Evolutionary conservation across 2,888 invertebrate genomes (phyloP).

Genomic region (Apantesis nais): DNA sequence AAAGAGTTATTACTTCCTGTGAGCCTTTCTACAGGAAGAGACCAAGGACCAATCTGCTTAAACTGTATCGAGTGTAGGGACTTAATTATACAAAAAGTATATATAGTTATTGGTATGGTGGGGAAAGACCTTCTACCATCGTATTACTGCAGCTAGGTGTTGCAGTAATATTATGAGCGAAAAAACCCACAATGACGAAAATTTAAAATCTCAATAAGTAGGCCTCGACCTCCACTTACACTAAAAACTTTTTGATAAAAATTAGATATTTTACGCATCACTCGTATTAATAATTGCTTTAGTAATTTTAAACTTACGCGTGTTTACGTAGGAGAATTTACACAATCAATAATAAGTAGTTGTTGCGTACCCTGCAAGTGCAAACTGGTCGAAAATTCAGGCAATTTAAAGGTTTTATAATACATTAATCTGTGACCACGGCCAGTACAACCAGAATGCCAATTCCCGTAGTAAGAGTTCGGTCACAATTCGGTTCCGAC

Average conservation of each 20-base stretch:
- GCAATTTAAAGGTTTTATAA: too few species aligned
- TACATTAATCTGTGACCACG: too few species aligned
- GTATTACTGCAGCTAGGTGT: background rate
- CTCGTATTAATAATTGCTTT: too few species aligned
- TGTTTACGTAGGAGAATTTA: too few species aligned
- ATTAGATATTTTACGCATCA: background rate
- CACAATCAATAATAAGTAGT: too few species aligned
- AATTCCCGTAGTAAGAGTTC: too few species aligned
- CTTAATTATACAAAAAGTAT: background rate
- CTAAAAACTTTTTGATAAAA: background rate
- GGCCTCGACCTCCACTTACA: too few species aligned
- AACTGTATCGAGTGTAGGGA: background rate
- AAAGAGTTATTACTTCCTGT: background rate
- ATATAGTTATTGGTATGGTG: background rate
- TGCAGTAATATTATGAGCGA: background rate
- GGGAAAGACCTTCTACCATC: background rate
- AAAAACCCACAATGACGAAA: background rate
- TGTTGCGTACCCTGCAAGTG: too few species aligned
- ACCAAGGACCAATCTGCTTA: background rate
- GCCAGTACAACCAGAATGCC: too few species aligned
- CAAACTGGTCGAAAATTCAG: too few species aligned
- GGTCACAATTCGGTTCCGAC: too few species aligned
- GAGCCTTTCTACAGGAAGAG: background rate
- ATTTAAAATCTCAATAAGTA: background rate
- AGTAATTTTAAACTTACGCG: too few species aligned